phyloP scores from a whole-genome alignment of 2,113 vertebrate species.

The Microcebus tavaratra region DNA sequence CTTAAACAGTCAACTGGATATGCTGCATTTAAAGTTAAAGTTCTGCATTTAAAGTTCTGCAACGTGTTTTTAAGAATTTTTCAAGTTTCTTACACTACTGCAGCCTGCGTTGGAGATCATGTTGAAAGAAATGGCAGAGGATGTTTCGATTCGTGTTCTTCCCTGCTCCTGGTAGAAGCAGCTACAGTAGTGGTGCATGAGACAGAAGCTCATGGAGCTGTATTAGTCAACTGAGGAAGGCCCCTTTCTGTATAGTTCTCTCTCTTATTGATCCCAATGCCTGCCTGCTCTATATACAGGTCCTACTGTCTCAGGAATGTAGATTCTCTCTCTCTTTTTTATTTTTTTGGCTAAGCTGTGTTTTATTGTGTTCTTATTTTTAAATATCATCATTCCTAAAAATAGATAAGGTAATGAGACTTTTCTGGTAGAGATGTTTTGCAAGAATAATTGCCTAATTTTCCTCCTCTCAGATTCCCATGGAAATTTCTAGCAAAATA shows the following conservation, averaged over 20 bases:
- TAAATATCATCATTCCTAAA: background rate
- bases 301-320: background rate
- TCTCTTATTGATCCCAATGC: background rate
- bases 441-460: background rate
- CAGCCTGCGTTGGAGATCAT: background rate
- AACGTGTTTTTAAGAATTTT: background rate
- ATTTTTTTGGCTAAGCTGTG: background rate
- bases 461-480: background rate
- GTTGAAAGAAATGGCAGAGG: background rate
- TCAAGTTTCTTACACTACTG: background rate
- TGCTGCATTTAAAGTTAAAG: background rate
- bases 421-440: background rate
- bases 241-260: background rate
- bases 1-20: background rate
- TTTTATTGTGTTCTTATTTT: background rate
- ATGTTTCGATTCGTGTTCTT: background rate
- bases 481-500: background rate
- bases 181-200: background rate
- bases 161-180: background rate
- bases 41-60: background rate
- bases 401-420: background rate
- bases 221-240: background rate
- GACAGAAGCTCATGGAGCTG: background rate
- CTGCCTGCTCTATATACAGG: background rate
- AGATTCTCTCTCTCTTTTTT: background rate